phyloP scores from a whole-genome alignment of 2,113 vertebrate genomes.

The Terrapene triunguis region DNA sequence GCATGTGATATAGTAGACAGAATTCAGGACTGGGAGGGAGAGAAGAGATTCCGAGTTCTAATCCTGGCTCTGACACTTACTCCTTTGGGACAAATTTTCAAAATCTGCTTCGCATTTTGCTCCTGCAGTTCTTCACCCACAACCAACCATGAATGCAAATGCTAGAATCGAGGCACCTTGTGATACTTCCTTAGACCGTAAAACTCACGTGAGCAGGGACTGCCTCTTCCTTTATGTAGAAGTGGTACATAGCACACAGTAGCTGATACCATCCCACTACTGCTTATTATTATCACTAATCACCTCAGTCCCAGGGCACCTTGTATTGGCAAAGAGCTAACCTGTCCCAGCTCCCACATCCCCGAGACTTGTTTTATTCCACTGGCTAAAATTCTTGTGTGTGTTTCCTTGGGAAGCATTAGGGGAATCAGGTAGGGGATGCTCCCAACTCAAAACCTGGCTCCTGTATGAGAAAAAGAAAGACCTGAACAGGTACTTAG shows the following conservation, averaged over 20 bases:
- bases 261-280: not conserved
- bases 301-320: accelerated
- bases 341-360: not conserved
- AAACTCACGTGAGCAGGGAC: too few species aligned
- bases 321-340: not conserved
- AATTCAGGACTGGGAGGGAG: not conserved
- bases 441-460: not conserved
- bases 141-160: too few species aligned
- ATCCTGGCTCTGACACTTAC: not conserved
- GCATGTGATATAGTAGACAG: not conserved
- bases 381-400: not conserved
- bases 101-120: not conserved
- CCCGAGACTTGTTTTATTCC: not conserved
- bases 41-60: not conserved
- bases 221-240: not conserved
- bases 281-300: not conserved
- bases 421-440: not conserved
- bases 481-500: not conserved
- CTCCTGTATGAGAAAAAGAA: not conserved
- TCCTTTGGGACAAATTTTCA: not conserved
- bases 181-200: too few species aligned
- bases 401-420: not conserved
- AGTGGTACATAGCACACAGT: accelerated
- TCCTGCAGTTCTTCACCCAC: not conserved
- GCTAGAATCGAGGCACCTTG: too few species aligned